Percentiles rank a stretch among this genome's conserved stretches.
Evolutionary conservation across 1,140 invertebrate species (phyloP).

Genomic region (Matsumurasca onukii): DNA sequence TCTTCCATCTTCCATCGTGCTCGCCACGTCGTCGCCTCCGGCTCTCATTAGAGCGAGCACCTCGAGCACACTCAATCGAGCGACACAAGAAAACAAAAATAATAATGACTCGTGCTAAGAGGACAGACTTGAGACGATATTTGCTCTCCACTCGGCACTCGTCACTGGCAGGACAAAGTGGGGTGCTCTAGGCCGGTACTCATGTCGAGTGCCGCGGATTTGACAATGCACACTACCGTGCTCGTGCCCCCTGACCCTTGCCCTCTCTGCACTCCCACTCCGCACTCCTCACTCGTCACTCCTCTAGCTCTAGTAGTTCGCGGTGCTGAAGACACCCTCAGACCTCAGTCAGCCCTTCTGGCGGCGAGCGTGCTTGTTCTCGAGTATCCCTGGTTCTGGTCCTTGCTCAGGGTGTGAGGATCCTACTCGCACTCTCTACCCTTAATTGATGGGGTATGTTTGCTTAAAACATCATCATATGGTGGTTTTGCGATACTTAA

Average conservation of each 20-base stretch:
- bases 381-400: neutral
- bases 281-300: neutral
- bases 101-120: constrained; percentile 25
- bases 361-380: neutral
- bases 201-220: constrained; percentile 4
- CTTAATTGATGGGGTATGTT: neutral
- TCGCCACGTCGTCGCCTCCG: neutral
- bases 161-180: no score
- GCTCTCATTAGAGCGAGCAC: neutral
- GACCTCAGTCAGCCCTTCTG: neutral
- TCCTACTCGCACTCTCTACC: neutral
- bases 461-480: no score
- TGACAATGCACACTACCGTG: constrained; percentile 16
- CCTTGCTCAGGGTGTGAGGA: neutral
- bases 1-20: no score
- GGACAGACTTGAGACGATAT: constrained; percentile 24
- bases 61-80: constrained; percentile 22
- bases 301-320: neutral
- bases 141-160: constrained; percentile 14
- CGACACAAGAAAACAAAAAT: constrained; percentile 25
- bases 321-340: neutral
- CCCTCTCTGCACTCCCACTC: no score
- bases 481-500: no score
- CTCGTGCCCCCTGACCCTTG: neutral
- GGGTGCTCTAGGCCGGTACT: constrained; percentile 3